These are phyloP conservation scores for Sebastes goodei DNA, from an alignment of 2,797 vertebrate genomes.

Conservation along the genomic window DNA sequence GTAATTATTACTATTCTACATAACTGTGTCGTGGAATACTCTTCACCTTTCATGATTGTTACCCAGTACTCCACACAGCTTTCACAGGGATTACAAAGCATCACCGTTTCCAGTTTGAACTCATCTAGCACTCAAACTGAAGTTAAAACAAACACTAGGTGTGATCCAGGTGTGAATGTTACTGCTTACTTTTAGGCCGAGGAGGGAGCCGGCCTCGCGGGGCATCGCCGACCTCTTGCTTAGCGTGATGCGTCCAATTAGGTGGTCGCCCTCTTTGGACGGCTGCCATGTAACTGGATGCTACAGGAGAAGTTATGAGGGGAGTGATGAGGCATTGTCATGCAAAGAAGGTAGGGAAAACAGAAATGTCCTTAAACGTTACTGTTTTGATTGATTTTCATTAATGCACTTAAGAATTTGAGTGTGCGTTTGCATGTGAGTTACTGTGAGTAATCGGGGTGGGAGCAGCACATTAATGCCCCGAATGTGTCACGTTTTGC, in stretches of 20 bases:
- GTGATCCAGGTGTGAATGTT: background rate
- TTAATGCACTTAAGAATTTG: background rate
- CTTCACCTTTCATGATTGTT: background rate
- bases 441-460: background rate
- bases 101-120: background rate
- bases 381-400: background rate
- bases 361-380: background rate
- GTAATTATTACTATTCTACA: background rate
- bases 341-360: background rate
- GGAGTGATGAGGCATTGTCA: background rate
- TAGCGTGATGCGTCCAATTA: conserved; percentile 96
- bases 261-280: conserved; percentile 97
- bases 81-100: background rate
- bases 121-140: background rate
- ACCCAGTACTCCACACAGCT: background rate
- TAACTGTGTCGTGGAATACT: background rate
- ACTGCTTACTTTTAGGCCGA: conserved; percentile 93
- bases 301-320: conserved; percentile 66
- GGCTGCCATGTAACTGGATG: conserved; percentile 98
- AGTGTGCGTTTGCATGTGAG: background rate
- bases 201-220: conserved; percentile 93
- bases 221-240: conserved; percentile 98
- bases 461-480: background rate
- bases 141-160: background rate
- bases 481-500: background rate